Evolutionary conservation across 2,888 invertebrate genomes (phyloP).

Genomic region (Lasioglossum leucozonium): DNA sequence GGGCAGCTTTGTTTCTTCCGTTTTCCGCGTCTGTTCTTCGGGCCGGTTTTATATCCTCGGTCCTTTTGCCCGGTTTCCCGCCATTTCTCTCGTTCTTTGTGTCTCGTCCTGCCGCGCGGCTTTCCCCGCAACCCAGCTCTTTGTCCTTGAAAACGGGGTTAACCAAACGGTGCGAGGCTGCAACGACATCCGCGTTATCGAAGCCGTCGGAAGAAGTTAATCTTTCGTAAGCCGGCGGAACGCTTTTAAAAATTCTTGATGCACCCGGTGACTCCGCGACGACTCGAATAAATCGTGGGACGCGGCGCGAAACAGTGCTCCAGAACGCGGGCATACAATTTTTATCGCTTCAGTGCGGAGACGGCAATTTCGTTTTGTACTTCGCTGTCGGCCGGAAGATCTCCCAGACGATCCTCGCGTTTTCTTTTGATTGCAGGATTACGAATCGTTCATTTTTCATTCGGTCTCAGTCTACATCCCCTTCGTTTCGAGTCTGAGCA

Average conservation of each 20-base stretch:
- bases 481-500: not conserved
- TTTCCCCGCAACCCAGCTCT: conserved; percentile 58
- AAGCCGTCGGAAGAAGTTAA: conserved; percentile 20
- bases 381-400: not conserved
- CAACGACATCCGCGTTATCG: not conserved
- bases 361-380: not conserved
- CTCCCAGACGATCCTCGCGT: not conserved
- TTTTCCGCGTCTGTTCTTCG: conserved; percentile 45
- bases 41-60: conserved; percentile 36
- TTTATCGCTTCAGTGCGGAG: not conserved
- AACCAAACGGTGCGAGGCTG: not conserved
- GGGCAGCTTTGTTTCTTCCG: conserved; percentile 44
- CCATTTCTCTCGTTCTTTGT: not conserved
- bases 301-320: not conserved
- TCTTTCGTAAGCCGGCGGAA: not conserved
- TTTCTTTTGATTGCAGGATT: not conserved
- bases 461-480: not conserved
- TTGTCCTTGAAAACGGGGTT: conserved; percentile 53
- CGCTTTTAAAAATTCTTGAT: conserved; percentile 10
- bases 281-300: not conserved
- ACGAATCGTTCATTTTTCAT: not conserved
- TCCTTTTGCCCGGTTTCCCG: conserved; percentile 28
- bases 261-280: conserved; percentile 4
- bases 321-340: too few relatives aligned
- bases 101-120: not conserved